phyloP scores from a whole-genome alignment of 2,113 vertebrate genomes.

The Nestor notabilis region DNA sequence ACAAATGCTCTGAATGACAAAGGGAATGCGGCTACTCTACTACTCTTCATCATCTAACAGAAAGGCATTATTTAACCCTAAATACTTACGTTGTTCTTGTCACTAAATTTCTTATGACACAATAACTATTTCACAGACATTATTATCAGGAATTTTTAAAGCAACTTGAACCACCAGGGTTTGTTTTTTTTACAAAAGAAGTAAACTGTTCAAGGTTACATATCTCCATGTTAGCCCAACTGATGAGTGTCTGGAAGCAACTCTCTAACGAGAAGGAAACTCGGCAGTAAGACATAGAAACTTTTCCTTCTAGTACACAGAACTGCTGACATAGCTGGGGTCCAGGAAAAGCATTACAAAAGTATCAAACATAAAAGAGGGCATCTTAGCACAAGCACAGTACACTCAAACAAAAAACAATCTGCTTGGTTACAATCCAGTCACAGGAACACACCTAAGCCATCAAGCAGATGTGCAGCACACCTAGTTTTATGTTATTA shows the following conservation, averaged over 20 bases:
- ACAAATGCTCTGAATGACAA: background rate
- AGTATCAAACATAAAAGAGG: background rate
- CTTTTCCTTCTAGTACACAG: background rate
- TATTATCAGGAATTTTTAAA: background rate
- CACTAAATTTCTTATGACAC: background rate
- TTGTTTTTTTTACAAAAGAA: background rate
- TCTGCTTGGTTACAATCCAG: background rate
- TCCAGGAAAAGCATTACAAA: background rate
- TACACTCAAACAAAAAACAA: background rate
- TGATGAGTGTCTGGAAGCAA: background rate
- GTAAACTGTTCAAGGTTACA: background rate
- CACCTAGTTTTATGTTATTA: background rate
- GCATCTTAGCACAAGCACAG: background rate
- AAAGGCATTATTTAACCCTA: background rate
- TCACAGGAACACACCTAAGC: background rate
- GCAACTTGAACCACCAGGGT: background rate
- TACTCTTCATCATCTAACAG: background rate
- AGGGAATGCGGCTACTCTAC: background rate
- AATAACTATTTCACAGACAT: background rate
- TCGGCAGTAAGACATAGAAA: background rate
- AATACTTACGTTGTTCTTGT: background rate
- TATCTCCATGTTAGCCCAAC: background rate
- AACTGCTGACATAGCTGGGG: background rate
- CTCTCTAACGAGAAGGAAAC: background rate
- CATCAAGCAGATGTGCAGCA: background rate